phyloP scores from a whole-genome alignment of 1,140 invertebrate species.

The Cotesia chilonis region DNA sequence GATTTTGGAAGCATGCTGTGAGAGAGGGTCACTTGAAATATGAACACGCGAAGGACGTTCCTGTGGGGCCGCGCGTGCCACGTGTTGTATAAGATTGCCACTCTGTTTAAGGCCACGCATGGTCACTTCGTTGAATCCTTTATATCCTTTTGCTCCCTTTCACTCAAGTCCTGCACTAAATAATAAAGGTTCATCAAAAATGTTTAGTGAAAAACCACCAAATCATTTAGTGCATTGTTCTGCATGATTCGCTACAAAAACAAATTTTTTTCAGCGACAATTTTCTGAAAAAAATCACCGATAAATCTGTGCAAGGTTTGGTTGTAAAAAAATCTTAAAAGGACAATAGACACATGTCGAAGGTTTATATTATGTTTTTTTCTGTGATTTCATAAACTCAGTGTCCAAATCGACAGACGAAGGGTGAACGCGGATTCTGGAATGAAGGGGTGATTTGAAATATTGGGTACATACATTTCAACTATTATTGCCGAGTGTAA shows the following conservation, averaged over 20 bases:
- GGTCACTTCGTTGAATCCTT: slow-evolving; percentile 29
- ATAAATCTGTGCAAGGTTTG: not conserved
- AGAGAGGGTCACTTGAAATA: slow-evolving; percentile 55
- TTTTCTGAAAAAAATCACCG: too few species aligned
- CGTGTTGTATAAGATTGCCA: slow-evolving; percentile 31
- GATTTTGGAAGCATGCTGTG: slow-evolving; percentile 32
- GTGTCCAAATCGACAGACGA: not conserved
- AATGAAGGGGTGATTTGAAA: slow-evolving; percentile 49
- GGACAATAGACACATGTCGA: slow-evolving; percentile 5
- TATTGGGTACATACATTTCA: slow-evolving; percentile 65
- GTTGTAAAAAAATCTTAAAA: not conserved
- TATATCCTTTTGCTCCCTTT: not conserved
- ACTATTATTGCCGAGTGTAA: slow-evolving; percentile 65
- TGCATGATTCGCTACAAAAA: not conserved
- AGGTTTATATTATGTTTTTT: not conserved
- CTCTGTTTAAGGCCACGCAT: slow-evolving; percentile 28
- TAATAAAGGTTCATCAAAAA: not conserved
- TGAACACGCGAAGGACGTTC: slow-evolving; percentile 33
- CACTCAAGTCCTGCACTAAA: not conserved
- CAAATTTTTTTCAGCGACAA: too few species aligned
- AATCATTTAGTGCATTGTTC: slow-evolving; percentile 8
- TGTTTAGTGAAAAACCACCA: not conserved
- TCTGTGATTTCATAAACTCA: slow-evolving; percentile 12
- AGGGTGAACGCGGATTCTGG: slow-evolving; percentile 13
- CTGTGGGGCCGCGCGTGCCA: slow-evolving; percentile 26